phyloP scores from a whole-genome alignment of 2,113 vertebrate genomes.

The Eidolon helvum region DNA sequence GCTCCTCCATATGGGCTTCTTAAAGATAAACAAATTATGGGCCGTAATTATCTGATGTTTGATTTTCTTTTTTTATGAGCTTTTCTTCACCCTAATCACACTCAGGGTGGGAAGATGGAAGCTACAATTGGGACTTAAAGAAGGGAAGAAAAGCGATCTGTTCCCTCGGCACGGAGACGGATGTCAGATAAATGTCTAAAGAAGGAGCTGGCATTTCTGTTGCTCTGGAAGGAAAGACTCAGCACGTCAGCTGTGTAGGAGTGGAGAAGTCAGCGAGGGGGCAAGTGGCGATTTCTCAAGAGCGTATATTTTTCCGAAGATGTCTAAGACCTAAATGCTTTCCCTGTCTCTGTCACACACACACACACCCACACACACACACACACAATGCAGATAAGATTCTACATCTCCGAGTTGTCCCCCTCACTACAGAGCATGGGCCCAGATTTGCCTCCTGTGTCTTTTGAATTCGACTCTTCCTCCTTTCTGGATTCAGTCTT shows the following conservation, averaged over 20 bases:
- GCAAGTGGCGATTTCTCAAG: neutral
- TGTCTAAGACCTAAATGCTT: neutral
- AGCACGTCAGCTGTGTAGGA: neutral
- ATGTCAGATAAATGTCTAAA: neutral
- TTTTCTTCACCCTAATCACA: slow-evolving; percentile 54
- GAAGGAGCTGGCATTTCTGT: neutral
- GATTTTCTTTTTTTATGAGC: slow-evolving; percentile 46
- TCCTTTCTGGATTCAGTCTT: neutral
- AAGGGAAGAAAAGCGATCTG: neutral
- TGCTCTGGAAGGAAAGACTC: neutral
- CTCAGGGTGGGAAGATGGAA: neutral
- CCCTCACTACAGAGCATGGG: neutral
- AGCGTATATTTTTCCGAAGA: neutral
- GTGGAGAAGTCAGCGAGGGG: neutral
- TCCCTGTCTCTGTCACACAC: neutral
- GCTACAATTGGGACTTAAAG: neutral
- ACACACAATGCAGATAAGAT: neutral
- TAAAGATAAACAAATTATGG: slow-evolving; percentile 68
- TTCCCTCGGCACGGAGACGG: neutral
- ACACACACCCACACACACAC: neutral
- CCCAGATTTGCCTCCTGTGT: too few species aligned
- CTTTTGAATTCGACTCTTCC: neutral
- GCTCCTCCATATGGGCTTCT: slow-evolving; percentile 22
- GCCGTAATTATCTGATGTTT: slow-evolving; percentile 58
- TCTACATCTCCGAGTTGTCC: neutral